Evolutionary conservation across 2,888 invertebrate species (phyloP).

Genomic region (Rambutsinella grinnellia): DNA sequence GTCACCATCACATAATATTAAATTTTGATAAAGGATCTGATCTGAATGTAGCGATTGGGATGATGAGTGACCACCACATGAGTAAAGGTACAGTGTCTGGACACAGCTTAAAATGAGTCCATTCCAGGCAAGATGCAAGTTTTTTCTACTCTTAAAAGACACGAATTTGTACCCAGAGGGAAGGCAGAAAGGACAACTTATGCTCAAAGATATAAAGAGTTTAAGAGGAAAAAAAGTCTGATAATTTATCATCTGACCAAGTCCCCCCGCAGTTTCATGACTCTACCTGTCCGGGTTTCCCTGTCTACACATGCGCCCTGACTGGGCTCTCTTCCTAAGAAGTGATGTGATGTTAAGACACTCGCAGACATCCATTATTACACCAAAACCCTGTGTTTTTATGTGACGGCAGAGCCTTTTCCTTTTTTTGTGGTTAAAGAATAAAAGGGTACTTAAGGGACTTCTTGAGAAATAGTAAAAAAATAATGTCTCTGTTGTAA

Average conservation of each 20-base stretch:
- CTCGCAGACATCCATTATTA: neutral
- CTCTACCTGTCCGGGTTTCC: conserved; percentile 42
- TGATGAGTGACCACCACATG: too few relatives aligned
- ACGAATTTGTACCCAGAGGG: neutral
- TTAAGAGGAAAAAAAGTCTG: conserved; percentile 21
- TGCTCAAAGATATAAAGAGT: conserved; percentile 26
- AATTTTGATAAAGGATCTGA: too few relatives aligned
- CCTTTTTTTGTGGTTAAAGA: neutral
- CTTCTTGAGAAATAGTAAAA: conserved; percentile 29
- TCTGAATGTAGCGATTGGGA: too few relatives aligned
- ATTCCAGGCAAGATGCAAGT: too few relatives aligned
- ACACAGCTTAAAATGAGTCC: too few relatives aligned
- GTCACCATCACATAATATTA: too few relatives aligned
- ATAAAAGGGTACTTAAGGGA: neutral
- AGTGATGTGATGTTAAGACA: neutral
- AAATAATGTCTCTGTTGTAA: neutral
- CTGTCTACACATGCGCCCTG: conserved; percentile 34
- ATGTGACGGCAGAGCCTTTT: neutral
- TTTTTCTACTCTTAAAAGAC: neutral
- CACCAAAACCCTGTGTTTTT: neutral
- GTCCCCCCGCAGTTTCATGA: conserved; percentile 55
- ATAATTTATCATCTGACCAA: conserved; percentile 39
- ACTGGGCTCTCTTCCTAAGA: conserved; percentile 7
- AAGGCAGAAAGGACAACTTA: neutral
- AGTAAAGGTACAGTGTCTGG: too few relatives aligned